Evolutionary conservation across 2,113 vertebrate species (phyloP).

Genomic region (Zosterops pallidus): DNA sequence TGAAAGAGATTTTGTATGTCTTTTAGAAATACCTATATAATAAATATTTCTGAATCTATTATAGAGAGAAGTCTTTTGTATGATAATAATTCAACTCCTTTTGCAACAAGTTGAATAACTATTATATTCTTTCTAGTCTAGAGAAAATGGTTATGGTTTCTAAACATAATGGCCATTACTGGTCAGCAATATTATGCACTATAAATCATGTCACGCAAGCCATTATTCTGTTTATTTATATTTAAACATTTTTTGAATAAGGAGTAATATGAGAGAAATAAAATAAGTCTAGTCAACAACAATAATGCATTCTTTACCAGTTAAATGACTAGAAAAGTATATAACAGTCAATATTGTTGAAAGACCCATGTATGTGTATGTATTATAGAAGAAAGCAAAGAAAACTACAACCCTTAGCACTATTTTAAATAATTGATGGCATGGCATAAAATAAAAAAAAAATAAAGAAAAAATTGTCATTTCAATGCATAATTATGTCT

Average conservation of each 20-base stretch:
- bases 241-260: background rate
- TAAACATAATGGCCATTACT: background rate
- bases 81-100: background rate
- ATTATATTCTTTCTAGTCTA: background rate
- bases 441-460: background rate
- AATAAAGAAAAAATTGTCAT: background rate
- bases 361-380: fast-evolving
- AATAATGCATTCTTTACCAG: background rate
- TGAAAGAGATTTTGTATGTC: background rate
- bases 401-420: background rate
- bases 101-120: background rate
- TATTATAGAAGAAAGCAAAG: background rate
- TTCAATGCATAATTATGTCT: background rate
- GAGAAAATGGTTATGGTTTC: background rate
- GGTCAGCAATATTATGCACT: background rate
- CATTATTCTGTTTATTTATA: background rate
- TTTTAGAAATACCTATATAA: background rate
- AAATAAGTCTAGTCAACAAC: background rate
- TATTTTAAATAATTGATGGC: background rate
- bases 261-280: background rate
- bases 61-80: too few species aligned
- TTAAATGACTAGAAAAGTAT: background rate
- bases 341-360: background rate
- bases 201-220: background rate
- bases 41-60: background rate